These are phyloP conservation scores for Urocyon cinereoargenteus DNA, from an alignment of 2,797 vertebrate species.

Conservation along the genomic window DNA sequence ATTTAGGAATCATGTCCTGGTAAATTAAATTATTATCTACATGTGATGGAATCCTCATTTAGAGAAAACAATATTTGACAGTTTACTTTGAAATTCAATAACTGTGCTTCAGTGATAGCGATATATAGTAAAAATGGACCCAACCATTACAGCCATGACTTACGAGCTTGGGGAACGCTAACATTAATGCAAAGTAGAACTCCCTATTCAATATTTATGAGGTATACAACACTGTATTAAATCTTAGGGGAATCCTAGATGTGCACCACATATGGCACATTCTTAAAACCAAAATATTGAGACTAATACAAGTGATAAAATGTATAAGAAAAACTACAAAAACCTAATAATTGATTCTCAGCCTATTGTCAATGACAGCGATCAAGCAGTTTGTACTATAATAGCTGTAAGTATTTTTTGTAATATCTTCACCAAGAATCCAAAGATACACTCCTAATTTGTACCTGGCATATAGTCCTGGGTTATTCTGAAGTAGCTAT, in stretches of 20 bases:
- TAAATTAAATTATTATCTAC: background rate
- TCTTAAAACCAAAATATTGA: background rate
- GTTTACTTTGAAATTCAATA: background rate
- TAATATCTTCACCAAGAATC: background rate
- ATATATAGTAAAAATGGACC: background rate
- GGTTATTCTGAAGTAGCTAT: background rate
- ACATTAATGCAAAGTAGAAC: background rate
- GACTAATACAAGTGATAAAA: background rate
- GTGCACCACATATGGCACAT: rapidly evolving
- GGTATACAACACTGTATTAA: background rate
- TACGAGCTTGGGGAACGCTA: background rate
- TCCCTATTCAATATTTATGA: background rate
- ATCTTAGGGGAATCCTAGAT: background rate
- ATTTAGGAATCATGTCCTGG: background rate
- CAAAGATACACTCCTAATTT: background rate
- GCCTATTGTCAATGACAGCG: background rate
- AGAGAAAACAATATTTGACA: background rate
- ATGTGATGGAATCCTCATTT: background rate
- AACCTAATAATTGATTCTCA: background rate
- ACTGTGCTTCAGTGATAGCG: background rate
- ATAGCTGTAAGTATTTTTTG: background rate
- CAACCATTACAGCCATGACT: background rate
- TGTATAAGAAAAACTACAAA: background rate
- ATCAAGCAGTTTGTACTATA: background rate
- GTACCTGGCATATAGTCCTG: background rate